Conservation (phyloP, 2,797 vertebrate species). For the Epinephelus awoara region DNA sequence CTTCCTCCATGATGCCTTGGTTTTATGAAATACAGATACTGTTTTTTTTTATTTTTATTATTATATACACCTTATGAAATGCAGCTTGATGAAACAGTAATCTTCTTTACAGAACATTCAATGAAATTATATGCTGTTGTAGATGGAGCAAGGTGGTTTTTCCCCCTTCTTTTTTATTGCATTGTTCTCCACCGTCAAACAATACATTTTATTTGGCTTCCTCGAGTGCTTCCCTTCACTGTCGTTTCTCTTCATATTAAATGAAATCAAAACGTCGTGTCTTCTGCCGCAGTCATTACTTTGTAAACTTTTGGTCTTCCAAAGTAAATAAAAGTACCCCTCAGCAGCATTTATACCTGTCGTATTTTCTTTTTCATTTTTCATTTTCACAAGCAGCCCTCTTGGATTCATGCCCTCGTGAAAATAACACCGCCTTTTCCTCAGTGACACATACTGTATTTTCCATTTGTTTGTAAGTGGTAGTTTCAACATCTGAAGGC, state of each 20-base stretch:
- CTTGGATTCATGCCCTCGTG: constrained; percentile 28
- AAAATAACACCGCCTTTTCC: constrained; percentile 4
- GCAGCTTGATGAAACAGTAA: constrained; percentile 70
- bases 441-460: neutral
- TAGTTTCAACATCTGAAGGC: constrained; percentile 33
- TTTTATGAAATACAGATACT: constrained; percentile 64
- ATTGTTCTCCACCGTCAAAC: constrained; percentile 60
- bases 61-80: constrained; percentile 64
- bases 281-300: constrained; percentile 74
- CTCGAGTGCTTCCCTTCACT: constrained; percentile 45
- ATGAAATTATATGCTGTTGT: constrained; percentile 68
- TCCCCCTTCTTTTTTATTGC: constrained; percentile 62
- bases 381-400: constrained; percentile 37
- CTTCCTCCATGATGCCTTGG: constrained; percentile 18
- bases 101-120: constrained; percentile 73
- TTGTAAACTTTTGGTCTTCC: constrained; percentile 66
- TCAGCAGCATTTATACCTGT: constrained; percentile 49
- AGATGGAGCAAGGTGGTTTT: constrained; percentile 44
- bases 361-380: constrained; percentile 23
- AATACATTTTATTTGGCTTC: constrained; percentile 71
- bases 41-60: constrained; percentile 37
- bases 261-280: constrained; percentile 73
- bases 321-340: constrained; percentile 62
- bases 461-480: constrained; percentile 31
- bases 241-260: constrained; percentile 64